Evolutionary conservation across 2,113 vertebrate species (phyloP).

Genomic region (Larimichthys crocea): DNA sequence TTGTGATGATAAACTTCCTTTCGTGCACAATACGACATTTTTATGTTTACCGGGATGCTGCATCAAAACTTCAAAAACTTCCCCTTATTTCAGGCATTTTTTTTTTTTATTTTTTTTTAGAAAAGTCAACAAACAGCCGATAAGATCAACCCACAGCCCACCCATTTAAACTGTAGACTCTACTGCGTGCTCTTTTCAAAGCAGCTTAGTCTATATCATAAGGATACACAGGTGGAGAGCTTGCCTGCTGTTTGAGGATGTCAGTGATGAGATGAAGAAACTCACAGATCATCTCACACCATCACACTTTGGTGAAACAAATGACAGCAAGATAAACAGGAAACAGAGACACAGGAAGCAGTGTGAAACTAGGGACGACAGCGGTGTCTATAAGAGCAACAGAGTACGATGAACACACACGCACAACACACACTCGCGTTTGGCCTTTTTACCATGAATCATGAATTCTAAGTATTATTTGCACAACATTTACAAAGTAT

Average conservation of each 20-base stretch:
- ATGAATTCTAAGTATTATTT: neutral
- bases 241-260: constrained; percentile 37
- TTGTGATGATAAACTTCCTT: constrained; percentile 26
- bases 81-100: constrained; percentile 21
- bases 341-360: constrained; percentile 87
- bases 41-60: constrained; percentile 22
- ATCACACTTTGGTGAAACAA: constrained; percentile 81
- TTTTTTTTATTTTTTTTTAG: neutral
- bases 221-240: constrained; percentile 33
- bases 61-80: constrained; percentile 28
- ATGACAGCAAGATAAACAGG: constrained; percentile 87
- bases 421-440: neutral
- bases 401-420: constrained; percentile 59
- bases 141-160: neutral
- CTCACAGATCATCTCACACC: constrained; percentile 75
- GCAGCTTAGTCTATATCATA: neutral
- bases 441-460: constrained; percentile 4
- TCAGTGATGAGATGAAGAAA: constrained; percentile 69
- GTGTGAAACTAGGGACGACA: constrained; percentile 82
- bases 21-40: constrained; percentile 9
- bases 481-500: neutral
- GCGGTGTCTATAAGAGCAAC: constrained; percentile 73
- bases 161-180: neutral
- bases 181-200: neutral
- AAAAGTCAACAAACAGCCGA: constrained; percentile 16